Base-by-base conservation (phyloP, 2,888 invertebrate species). In the Eupithecia abbreviata region DNA sequence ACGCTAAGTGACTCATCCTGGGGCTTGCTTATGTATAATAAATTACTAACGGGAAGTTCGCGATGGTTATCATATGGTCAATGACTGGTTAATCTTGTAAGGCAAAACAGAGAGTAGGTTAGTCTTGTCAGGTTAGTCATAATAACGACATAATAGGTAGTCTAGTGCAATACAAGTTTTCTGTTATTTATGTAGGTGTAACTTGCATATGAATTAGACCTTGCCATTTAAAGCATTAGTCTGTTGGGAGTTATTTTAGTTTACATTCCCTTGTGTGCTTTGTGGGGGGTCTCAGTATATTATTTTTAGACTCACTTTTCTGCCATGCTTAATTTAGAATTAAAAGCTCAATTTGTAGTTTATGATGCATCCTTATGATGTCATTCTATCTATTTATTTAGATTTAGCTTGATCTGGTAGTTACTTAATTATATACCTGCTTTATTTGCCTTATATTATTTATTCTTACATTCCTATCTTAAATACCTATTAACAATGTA, bases 21-120 rank as follows among this genome's bases (percentile, higher is more conserved):
- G 6, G 75, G 86, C 88, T 87, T 83, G 83, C 86, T 84, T 82
- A 79, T 75, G 79, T 86, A 83, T 87, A 85, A 86, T 87, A 87
- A 89, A 91, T 91, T 92, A 88, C 86, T 92, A 93, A 93, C 93
- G 93, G 94, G 94, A 94, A 93, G 92, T 89, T 78, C 85, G 84
- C 84, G 86, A 88, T 89, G 83, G 78, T 84, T 80, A 84, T 84
- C 82, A 87, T 87, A 88, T 93, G 93, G 93, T 92, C 93, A 92
- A 88, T 92, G 94, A 93, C 94, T 91, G 72, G 85, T 74, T 80
- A 73, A 78, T 79, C 73, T 75, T 71, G 76, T 80, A 80, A 74
- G 74, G 85, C 82, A 89, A 89, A 89, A 89, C 90, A 88, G 88
- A 88, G 88, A 80, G 79, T 81, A 80, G 78, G 79, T 84, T 83